These are phyloP conservation scores for Notoglanidium macrostoma DNA, from an alignment of 2,797 vertebrate species.

Conservation along the genomic window DNA sequence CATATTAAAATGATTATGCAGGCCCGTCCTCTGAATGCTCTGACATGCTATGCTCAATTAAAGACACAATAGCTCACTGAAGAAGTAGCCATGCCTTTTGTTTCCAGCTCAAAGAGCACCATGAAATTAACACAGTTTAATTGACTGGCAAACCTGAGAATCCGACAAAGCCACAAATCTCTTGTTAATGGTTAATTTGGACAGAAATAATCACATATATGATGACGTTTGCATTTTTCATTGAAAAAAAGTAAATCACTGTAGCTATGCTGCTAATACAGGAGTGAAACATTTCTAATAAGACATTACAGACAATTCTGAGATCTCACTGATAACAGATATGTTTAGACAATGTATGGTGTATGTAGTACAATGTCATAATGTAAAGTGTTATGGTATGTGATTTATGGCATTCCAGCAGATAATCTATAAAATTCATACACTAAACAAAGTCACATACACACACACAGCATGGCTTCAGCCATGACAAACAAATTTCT, in stretches of 20 bases:
- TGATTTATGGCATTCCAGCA: constrained; percentile 11
- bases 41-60: constrained; percentile 73
- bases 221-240: neutral
- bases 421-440: neutral
- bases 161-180: constrained; percentile 37
- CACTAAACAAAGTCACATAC: neutral
- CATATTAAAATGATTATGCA: constrained; percentile 75
- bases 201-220: neutral
- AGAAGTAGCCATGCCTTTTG: constrained; percentile 65
- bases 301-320: neutral
- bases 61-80: constrained; percentile 58
- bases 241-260: neutral
- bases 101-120: constrained; percentile 66
- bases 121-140: constrained; percentile 64
- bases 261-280: neutral
- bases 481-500: neutral
- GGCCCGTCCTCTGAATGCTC: constrained; percentile 58
- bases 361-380: too few species aligned
- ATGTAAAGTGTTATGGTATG: constrained; percentile 18
- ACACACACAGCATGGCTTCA: neutral
- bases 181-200: constrained; percentile 7
- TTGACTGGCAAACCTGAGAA: constrained; percentile 53
- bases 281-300: neutral
- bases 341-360: constrained; percentile 12
- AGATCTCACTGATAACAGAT: neutral